Percentiles rank a stretch among this genome's conserved stretches.
These are phyloP conservation scores for Kryptolebias marmoratus DNA, from an alignment of 2,113 vertebrate genomes.

Conservation along the genomic window DNA sequence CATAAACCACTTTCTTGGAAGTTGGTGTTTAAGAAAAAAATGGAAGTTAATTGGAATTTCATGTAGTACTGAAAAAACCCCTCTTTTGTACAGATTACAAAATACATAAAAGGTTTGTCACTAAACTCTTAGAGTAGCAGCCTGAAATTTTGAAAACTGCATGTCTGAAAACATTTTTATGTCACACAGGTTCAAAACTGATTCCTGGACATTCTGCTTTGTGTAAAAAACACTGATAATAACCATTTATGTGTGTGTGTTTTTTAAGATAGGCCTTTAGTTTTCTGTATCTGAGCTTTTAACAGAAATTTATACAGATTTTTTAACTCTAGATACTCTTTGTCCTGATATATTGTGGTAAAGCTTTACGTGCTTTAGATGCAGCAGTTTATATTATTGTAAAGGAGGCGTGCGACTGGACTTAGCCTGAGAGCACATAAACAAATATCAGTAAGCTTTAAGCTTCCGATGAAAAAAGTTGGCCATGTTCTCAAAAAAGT, in stretches of 20 bases:
- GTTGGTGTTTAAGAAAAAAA: not conserved
- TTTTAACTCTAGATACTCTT: too few species aligned
- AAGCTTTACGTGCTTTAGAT: too few species aligned
- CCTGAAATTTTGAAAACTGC: not conserved
- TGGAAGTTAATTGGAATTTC: constrained; percentile 13
- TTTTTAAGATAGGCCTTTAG: too few species aligned
- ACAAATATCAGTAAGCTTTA: too few species aligned
- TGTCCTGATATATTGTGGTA: too few species aligned
- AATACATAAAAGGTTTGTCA: not conserved
- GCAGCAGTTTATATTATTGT: too few species aligned
- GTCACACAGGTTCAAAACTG: not conserved
- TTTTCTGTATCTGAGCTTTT: too few species aligned
- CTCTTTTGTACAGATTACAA: not conserved
- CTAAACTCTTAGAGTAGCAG: constrained; percentile 11
- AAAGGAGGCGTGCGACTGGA: too few species aligned
- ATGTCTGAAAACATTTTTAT: constrained; percentile 17
- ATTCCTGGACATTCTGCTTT: too few species aligned
- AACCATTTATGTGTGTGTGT: too few species aligned
- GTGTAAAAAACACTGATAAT: too few species aligned
- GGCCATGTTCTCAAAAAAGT: not conserved
- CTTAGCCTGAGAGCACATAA: not conserved
- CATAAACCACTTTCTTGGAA: not conserved
- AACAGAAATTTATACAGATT: too few species aligned
- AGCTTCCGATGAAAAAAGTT: not conserved
- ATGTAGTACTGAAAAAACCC: constrained; percentile 4